Evolutionary conservation across 2,797 vertebrate genomes (phyloP).

Genomic region (Chaetodon trifasciatus): DNA sequence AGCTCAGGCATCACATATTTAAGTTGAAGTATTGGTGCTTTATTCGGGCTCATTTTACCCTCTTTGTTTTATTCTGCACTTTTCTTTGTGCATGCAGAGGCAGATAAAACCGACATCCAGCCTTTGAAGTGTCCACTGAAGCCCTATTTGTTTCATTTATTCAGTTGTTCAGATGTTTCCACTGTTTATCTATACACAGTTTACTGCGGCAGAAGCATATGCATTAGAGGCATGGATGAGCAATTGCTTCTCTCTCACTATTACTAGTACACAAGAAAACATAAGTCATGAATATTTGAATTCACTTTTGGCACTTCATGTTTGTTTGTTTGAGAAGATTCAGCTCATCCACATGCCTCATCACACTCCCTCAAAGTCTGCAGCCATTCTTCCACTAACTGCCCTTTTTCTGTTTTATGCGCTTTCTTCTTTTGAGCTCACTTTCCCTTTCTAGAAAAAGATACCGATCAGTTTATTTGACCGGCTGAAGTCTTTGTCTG

Average conservation of each 20-base stretch:
- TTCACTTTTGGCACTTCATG: conserved; percentile 9
- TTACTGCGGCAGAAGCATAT: conserved; percentile 19
- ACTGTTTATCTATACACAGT: conserved; percentile 37
- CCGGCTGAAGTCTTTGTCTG: conserved; percentile 55
- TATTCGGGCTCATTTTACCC: not conserved
- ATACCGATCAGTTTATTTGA: conserved; percentile 64
- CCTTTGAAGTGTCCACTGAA: conserved; percentile 24
- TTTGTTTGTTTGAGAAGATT: not conserved
- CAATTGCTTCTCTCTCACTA: not conserved
- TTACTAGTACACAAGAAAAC: conserved; percentile 5
- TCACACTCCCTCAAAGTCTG: conserved; percentile 17
- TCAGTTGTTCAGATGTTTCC: conserved; percentile 48
- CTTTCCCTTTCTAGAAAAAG: conserved; percentile 43
- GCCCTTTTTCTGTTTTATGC: not conserved
- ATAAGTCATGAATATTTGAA: not conserved
- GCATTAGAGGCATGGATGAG: not conserved
- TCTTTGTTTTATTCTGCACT: not conserved
- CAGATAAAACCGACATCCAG: not conserved
- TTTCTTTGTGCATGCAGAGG: not conserved
- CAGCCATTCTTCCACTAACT: conserved; percentile 6
- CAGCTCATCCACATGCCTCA: not conserved
- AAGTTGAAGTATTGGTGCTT: not conserved
- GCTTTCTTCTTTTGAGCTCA: conserved; percentile 11
- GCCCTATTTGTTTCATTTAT: conserved; percentile 46
- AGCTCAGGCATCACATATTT: conserved; percentile 3